Percentiles rank a stretch among this genome's conserved stretches.
Conservation (phyloP, 2,113 vertebrate species). For the Helogale parvula region DNA sequence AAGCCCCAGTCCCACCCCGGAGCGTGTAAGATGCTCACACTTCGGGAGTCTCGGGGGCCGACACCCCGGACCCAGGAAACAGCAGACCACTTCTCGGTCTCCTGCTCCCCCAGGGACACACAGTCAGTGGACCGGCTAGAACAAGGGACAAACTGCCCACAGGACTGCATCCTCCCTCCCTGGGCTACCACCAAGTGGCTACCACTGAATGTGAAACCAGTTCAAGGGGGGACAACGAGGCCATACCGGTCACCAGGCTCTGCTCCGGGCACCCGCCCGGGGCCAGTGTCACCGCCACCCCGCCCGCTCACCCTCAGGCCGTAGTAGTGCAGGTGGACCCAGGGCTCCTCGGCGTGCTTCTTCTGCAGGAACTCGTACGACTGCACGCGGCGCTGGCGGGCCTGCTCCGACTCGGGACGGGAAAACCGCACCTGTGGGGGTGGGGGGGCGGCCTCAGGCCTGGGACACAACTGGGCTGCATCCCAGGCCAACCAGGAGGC, state of each 20-base stretch:
- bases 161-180: background rate
- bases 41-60: too few species aligned
- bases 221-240: background rate
- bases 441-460: background rate
- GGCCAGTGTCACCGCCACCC: too few species aligned
- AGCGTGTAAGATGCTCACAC: background rate
- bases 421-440: constrained; percentile 93
- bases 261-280: background rate
- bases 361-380: constrained; percentile 98
- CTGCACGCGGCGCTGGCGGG: constrained; percentile 94
- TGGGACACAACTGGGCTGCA: background rate
- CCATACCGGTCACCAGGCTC: background rate
- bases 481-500: background rate
- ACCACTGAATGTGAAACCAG: background rate
- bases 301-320: constrained; percentile 87
- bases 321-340: constrained; percentile 94
- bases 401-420: constrained; percentile 95
- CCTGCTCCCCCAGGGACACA: background rate
- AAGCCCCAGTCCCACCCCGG: background rate
- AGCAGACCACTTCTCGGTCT: background rate
- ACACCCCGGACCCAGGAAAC: accelerated
- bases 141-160: too few species aligned
- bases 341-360: constrained; percentile 97
- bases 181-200: background rate
- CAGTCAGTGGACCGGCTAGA: background rate